Base-by-base conservation (phyloP, 23 tunicate genomes). In the Ascidia mentula region DNA sequence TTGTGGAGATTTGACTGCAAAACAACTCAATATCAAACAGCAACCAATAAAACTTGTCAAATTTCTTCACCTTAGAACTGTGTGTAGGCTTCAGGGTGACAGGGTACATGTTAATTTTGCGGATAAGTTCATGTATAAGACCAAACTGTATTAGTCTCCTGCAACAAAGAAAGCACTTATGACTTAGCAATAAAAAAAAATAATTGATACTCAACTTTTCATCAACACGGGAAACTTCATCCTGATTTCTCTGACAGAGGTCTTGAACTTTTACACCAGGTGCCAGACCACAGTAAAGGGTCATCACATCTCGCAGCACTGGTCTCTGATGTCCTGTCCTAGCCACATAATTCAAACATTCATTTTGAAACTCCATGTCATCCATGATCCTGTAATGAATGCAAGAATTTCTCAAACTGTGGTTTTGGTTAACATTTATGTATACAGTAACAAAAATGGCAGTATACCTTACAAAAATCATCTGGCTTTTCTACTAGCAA, bases 121-220 rank as follows among this genome's bases (percentile, higher is more conserved):
- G 80, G 20, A 93, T 84, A 26, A 88, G 40, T 5, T 84, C 69
- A 40, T 93, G 86, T 34, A 93, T 76, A 26, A 93, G 74, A 17
- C 98, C 98, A 84, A 87, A 93, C 60, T 93, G 93, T 18, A 93
- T 93, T 38, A 93, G 77, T 59, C 76, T 87, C 75, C 97, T 92
- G 74, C 36, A 77, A 82, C 40, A 75, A 40, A n/a, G n/a, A n/a
- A n/a, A n/a, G n/a, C n/a, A n/a, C n/a, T n/a, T n/a, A n/a, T n/a
- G n/a, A n/a, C n/a, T n/a, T n/a, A n/a, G n/a, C n/a, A n/a, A n/a
- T n/a, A n/a, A n/a, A n/a, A n/a, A n/a, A n/a, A n/a, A n/a, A n/a
- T n/a, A n/a, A n/a, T n/a, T n/a, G n/a, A n/a, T n/a, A n/a, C n/a
- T n/a, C n/a, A 82, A 92, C 97, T 88, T 89, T 73, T 93, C 98